phyloP scores from a whole-genome alignment of 2,113 vertebrate species.

The Macroglossus sobrinus region DNA sequence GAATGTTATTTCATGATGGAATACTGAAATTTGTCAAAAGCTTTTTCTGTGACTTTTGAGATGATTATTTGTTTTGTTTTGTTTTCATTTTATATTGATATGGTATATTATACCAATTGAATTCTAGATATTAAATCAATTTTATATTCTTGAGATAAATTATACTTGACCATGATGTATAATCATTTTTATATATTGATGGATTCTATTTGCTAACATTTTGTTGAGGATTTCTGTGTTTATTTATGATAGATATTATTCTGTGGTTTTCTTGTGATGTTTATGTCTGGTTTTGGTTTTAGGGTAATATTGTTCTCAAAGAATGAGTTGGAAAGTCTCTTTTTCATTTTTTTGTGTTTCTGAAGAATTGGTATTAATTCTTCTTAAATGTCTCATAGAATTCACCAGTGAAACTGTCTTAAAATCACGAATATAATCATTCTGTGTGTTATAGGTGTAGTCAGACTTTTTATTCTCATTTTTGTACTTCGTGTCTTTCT shows the following conservation, averaged over 20 bases:
- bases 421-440: background rate
- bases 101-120: background rate
- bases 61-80: background rate
- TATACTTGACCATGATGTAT: background rate
- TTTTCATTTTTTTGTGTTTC: background rate
- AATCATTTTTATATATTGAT: background rate
- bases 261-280: background rate
- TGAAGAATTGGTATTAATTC: background rate
- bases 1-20: background rate
- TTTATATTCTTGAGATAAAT: background rate
- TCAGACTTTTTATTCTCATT: background rate
- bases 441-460: background rate
- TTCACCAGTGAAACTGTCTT: background rate
- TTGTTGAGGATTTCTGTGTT: background rate
- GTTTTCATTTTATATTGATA: background rate
- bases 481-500: background rate
- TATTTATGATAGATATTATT: background rate
- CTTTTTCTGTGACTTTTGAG: background rate
- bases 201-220: background rate
- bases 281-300: background rate
- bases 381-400: background rate
- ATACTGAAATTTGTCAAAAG: background rate
- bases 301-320: background rate
- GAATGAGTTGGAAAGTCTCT: background rate
- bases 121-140: background rate